Percentiles rank a stretch among this genome's conserved stretches.
These are phyloP conservation scores for Etia nguti DNA, from an alignment of 2,113 vertebrate genomes.

Conservation along the genomic window DNA sequence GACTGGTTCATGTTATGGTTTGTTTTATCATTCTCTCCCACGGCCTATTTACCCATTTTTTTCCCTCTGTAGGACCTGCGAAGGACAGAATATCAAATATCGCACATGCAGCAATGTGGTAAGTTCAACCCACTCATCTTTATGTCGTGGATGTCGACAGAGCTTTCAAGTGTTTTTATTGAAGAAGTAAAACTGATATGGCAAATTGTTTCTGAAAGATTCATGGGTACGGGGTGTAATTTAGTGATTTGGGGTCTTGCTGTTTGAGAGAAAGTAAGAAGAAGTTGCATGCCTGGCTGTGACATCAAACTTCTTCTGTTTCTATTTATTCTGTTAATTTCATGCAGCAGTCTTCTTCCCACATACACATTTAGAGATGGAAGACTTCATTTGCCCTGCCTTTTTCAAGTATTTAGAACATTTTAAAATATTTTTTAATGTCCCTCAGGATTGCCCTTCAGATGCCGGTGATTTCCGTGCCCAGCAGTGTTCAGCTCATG, in stretches of 20 bases:
- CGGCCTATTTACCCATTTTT: conserved; percentile 28
- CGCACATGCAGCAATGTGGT: conserved; percentile 97
- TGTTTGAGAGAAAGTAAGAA: neutral
- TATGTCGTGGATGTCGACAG: conserved; percentile 3
- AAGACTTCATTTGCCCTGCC: neutral
- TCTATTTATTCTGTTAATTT: neutral
- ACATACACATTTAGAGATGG: neutral
- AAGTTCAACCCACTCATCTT: conserved; percentile 66
- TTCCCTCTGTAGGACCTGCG: conserved; percentile 80
- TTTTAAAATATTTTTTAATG: neutral
- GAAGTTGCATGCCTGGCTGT: neutral
- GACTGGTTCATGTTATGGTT: conserved; percentile 27
- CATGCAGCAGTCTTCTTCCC: neutral
- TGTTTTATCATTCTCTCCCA: conserved; percentile 27
- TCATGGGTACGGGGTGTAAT: neutral
- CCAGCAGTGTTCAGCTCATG: conserved; percentile 95
- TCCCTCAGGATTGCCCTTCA: conserved; percentile 84
- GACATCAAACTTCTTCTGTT: neutral
- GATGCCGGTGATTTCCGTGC: conserved; percentile 92
- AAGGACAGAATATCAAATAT: conserved; percentile 94
- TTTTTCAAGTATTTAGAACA: neutral
- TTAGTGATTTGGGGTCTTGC: neutral
- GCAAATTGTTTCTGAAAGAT: neutral
- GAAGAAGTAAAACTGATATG: neutral
- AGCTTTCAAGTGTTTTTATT: conserved; percentile 20